Conservation (phyloP, 2,888 invertebrate genomes). For the Lycia hirtaria region DNA sequence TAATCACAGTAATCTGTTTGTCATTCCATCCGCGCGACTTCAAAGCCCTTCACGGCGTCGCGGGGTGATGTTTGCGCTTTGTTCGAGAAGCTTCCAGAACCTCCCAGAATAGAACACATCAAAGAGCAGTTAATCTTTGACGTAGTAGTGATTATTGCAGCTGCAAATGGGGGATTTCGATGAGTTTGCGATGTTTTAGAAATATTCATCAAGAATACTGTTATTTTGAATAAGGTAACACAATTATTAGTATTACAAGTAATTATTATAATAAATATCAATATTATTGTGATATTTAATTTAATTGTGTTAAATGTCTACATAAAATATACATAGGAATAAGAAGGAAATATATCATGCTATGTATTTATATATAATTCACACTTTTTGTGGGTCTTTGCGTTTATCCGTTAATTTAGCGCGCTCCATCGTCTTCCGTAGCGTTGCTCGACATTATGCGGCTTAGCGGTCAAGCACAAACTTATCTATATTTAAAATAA, state of each 20-base stretch:
- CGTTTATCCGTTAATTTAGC: no score
- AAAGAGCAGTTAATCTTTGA: constrained; percentile 14
- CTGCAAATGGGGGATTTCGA: background rate
- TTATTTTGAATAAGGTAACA: background rate
- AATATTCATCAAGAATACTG: background rate
- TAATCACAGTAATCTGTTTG: constrained; percentile 26
- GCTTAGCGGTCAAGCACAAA: no score
- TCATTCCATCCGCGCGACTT: constrained; percentile 21
- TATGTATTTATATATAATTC: no score
- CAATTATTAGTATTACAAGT: background rate
- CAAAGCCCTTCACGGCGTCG: constrained; percentile 14
- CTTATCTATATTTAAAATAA: no score
- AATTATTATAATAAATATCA: no score
- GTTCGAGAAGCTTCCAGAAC: constrained; percentile 3
- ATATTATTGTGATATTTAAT: no score
- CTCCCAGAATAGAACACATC: constrained; percentile 17
- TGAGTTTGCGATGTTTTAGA: background rate
- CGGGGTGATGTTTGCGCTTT: constrained; percentile 9
- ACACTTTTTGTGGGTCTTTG: no score
- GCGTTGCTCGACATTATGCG: no score
- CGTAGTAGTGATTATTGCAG: constrained; percentile 6
- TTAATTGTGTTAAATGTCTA: no score
- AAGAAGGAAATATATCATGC: no score
- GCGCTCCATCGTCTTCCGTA: no score
- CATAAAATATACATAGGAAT: no score